Percentiles rank a stretch among this genome's conserved stretches.
These are phyloP conservation scores for Parauchenoglanis ngamensis DNA, from an alignment of 2,797 vertebrate species.

Conservation along the genomic window DNA sequence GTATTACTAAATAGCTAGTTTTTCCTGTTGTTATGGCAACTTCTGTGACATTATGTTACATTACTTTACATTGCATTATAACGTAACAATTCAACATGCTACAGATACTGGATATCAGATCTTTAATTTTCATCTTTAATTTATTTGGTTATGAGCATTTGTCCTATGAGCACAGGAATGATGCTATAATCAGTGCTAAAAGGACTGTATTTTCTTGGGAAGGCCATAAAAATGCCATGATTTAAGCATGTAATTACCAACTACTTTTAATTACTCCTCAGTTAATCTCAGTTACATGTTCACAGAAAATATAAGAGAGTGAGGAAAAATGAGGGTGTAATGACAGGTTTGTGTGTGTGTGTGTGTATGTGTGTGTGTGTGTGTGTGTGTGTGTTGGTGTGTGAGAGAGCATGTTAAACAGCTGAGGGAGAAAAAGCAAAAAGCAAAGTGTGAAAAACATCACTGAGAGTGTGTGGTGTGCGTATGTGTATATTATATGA, in stretches of 20 bases:
- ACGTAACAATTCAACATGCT: background rate
- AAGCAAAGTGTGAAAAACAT: background rate
- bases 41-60: background rate
- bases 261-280: background rate
- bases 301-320: background rate
- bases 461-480: background rate
- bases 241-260: background rate
- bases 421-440: background rate
- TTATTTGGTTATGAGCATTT: background rate
- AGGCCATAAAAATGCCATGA: background rate
- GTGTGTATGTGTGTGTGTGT: background rate
- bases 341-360: slow-evolving; percentile 14
- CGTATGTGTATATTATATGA: slow-evolving; percentile 6
- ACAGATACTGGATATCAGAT: background rate
- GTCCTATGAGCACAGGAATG: background rate
- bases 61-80: background rate
- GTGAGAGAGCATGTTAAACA: background rate
- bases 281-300: background rate
- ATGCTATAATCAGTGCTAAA: background rate
- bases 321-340: background rate
- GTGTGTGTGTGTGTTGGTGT: background rate
- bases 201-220: background rate
- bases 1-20: background rate
- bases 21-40: background rate
- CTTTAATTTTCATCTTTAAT: background rate